Evolutionary conservation across 2,888 invertebrate genomes (phyloP).

Genomic region (Zygaena filipendulae): DNA sequence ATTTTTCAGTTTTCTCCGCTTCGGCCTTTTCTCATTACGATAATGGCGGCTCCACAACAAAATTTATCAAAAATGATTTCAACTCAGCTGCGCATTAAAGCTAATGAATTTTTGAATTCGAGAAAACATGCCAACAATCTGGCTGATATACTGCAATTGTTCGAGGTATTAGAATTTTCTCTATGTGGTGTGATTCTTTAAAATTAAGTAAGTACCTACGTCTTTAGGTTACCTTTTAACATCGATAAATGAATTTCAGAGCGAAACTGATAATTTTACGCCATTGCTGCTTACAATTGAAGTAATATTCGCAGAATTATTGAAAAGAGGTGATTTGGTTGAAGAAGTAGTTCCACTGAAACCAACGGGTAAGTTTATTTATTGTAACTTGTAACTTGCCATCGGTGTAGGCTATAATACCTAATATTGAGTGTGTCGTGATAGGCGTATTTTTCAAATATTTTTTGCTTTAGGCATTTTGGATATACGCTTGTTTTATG

Average conservation of each 20-base stretch:
- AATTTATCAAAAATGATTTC: conserved; percentile 69
- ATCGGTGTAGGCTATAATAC: too few species aligned
- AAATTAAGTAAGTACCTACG: conserved; percentile 18
- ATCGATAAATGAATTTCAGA: conserved; percentile 39
- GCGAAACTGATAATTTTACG: conserved; percentile 53
- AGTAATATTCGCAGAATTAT: conserved; percentile 75
- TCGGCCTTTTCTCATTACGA: too few species aligned
- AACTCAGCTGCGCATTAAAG: conserved; percentile 74
- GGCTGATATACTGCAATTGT: conserved; percentile 74
- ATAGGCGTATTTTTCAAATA: too few species aligned
- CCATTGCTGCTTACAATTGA: conserved; percentile 76
- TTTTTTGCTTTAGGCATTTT: too few species aligned
- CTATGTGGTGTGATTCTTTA: conserved; percentile 12
- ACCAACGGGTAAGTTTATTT: conserved; percentile 56
- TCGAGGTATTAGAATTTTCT: conserved; percentile 58
- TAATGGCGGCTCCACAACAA: conserved; percentile 53
- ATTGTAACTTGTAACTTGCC: too few species aligned
- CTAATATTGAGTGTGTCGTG: too few species aligned
- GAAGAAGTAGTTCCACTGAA: conserved; percentile 70
- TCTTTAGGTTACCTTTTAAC: conserved; percentile 23
- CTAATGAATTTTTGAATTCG: conserved; percentile 76
- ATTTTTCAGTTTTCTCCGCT: too few species aligned
- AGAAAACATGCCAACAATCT: conserved; percentile 73
- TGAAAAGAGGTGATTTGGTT: conserved; percentile 74
- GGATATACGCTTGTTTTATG: too few species aligned